Evolutionary conservation across 2,113 vertebrate species (phyloP).

Genomic region (Atrichornis clamosus): DNA sequence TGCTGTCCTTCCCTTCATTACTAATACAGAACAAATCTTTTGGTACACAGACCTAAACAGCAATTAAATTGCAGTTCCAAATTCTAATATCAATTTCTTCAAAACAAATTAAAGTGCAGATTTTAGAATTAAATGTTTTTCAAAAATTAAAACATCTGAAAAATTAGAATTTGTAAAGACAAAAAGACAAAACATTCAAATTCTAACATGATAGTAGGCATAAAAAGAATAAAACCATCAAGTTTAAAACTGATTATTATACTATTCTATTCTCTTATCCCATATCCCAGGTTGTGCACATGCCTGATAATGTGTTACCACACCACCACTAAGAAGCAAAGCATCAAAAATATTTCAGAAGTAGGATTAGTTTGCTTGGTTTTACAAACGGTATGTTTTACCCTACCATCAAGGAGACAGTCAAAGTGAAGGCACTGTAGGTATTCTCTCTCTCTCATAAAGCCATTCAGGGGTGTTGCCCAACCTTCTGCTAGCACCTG

Average conservation of each 20-base stretch:
- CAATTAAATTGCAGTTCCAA: not conserved
- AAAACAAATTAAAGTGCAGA: not conserved
- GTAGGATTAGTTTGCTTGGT: not conserved
- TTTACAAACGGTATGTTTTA: not conserved
- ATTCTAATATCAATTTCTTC: not conserved
- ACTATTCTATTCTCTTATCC: not conserved
- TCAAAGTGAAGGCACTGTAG: constrained; percentile 98
- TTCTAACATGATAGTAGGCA: not conserved
- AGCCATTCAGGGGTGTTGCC: constrained; percentile 95
- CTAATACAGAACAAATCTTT: not conserved
- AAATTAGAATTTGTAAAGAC: not conserved
- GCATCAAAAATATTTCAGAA: not conserved
- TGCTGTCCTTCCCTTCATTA: not conserved
- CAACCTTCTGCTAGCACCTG: constrained; percentile 98
- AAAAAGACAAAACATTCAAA: not conserved
- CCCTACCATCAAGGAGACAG: constrained; percentile 93
- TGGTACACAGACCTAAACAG: not conserved
- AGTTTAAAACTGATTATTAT: not conserved
- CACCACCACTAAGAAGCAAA: not conserved
- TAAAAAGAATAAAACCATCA: not conserved
- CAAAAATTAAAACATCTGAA: not conserved
- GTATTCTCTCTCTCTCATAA: constrained; percentile 96
- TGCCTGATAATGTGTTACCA: not conserved
- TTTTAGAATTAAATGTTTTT: not conserved
- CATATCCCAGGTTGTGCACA: not conserved